These are phyloP conservation scores for Megastigmus dorsalis DNA, from an alignment of 2,888 invertebrate genomes.

Conservation along the genomic window DNA sequence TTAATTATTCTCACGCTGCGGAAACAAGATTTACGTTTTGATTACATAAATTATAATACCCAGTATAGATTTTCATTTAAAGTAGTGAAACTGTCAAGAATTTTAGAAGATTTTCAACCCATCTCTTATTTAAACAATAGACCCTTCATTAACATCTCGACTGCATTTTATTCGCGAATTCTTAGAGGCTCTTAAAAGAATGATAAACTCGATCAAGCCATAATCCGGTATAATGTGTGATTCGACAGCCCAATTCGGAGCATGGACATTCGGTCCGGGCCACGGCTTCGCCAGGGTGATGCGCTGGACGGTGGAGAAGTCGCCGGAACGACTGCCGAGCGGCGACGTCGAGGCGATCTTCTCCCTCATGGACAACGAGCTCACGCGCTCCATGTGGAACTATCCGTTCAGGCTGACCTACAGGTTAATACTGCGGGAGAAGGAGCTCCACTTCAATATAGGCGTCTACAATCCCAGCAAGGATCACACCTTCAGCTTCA, in stretches of 20 bases:
- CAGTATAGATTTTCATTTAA: too few relatives aligned
- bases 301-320: slow-evolving; percentile 92
- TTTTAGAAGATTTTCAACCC: too few relatives aligned
- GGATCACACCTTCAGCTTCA: slow-evolving; percentile 92
- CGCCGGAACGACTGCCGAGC: slow-evolving; percentile 90
- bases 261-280: slow-evolving; percentile 95
- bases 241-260: slow-evolving; percentile 96
- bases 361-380: slow-evolving; percentile 93
- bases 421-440: slow-evolving; percentile 91
- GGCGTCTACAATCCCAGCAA: slow-evolving; percentile 96
- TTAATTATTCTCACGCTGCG: too few relatives aligned
- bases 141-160: too few relatives aligned
- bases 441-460: slow-evolving; percentile 94
- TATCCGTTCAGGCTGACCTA: slow-evolving; percentile 95
- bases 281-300: slow-evolving; percentile 97
- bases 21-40: too few relatives aligned
- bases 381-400: slow-evolving; percentile 95
- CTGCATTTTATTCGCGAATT: too few relatives aligned
- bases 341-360: slow-evolving; percentile 95
- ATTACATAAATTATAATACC: too few relatives aligned
- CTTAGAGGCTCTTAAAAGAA: too few relatives aligned
- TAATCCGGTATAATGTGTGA: too few relatives aligned
- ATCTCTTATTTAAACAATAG: too few relatives aligned
- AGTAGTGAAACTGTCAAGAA: too few relatives aligned
- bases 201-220: too few relatives aligned